Evolutionary conservation across 2,113 vertebrate species (phyloP).

Genomic region (Apteryx mantelli): DNA sequence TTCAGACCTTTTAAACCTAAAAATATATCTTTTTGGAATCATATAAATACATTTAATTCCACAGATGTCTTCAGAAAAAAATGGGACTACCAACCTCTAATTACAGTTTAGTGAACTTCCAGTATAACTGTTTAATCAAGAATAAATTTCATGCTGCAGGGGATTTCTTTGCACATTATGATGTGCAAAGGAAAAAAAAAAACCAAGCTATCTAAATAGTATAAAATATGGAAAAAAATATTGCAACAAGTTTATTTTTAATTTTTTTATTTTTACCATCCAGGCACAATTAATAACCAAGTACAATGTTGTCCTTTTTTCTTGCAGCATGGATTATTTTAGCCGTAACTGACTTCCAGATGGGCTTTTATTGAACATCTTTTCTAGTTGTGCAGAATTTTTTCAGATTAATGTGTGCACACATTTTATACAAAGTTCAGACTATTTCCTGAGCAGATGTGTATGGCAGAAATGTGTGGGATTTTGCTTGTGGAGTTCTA

Average conservation of each 20-base stretch:
- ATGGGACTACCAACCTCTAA: not conserved
- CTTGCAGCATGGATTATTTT: not conserved
- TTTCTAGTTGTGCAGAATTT: not conserved
- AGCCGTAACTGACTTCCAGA: not conserved
- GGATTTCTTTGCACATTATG: not conserved
- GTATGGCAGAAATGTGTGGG: rapidly evolving
- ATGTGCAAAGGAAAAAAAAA: not conserved
- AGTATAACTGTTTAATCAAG: not conserved
- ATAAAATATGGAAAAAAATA: not conserved
- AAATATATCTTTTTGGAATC: not conserved
- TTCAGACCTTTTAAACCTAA: not conserved
- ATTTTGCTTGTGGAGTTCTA: not conserved
- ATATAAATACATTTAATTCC: not conserved
- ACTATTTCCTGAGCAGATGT: no score
- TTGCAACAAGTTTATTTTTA: not conserved
- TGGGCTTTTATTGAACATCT: not conserved
- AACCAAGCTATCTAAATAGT: not conserved
- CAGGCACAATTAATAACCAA: not conserved
- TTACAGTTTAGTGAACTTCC: not conserved
- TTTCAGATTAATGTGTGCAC: not conserved
- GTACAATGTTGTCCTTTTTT: not conserved
- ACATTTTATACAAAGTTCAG: not conserved
- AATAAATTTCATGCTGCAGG: not conserved
- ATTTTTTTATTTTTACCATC: not conserved
- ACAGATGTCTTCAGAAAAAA: not conserved